Evolutionary conservation across 2,888 invertebrate species (phyloP).

Genomic region (Furcula furcula): DNA sequence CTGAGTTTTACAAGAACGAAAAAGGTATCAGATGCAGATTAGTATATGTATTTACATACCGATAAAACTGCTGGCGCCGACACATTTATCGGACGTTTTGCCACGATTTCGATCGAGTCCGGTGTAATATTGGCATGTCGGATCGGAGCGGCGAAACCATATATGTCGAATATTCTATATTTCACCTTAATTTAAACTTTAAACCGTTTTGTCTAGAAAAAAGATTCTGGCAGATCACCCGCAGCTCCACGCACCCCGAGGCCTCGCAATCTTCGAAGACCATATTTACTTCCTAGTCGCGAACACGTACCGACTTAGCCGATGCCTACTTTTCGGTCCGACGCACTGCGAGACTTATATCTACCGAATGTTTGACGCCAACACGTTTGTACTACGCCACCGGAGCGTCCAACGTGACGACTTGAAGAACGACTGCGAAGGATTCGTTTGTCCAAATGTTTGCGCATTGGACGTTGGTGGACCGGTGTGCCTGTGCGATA

Average conservation of each 20-base stretch:
- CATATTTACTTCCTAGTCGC: slow-evolving; percentile 86
- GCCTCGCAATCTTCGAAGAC: slow-evolving; percentile 88
- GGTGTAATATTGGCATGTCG: no score
- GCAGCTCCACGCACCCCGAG: slow-evolving; percentile 80
- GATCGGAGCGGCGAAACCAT: no score
- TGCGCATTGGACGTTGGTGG: slow-evolving; percentile 77
- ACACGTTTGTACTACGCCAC: slow-evolving; percentile 52
- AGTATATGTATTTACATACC: no score
- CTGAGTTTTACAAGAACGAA: no score
- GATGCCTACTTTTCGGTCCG: slow-evolving; percentile 81
- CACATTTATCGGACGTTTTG: no score
- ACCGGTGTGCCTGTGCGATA: slow-evolving; percentile 77
- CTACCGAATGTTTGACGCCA: slow-evolving; percentile 61
- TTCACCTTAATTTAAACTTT: not conserved
- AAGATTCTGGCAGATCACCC: slow-evolving; percentile 64
- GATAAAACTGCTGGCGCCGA: no score
- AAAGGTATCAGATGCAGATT: no score
- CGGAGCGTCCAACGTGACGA: slow-evolving; percentile 50
- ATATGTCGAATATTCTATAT: no score
- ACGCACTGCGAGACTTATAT: slow-evolving; percentile 66
- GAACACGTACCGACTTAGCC: slow-evolving; percentile 78
- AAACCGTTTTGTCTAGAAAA: slow-evolving; percentile 43
- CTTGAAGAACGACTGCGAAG: slow-evolving; percentile 69
- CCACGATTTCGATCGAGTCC: no score
- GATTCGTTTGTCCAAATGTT: slow-evolving; percentile 77